phyloP scores from a whole-genome alignment of 2,113 vertebrate species.

The Aix galericulata region DNA sequence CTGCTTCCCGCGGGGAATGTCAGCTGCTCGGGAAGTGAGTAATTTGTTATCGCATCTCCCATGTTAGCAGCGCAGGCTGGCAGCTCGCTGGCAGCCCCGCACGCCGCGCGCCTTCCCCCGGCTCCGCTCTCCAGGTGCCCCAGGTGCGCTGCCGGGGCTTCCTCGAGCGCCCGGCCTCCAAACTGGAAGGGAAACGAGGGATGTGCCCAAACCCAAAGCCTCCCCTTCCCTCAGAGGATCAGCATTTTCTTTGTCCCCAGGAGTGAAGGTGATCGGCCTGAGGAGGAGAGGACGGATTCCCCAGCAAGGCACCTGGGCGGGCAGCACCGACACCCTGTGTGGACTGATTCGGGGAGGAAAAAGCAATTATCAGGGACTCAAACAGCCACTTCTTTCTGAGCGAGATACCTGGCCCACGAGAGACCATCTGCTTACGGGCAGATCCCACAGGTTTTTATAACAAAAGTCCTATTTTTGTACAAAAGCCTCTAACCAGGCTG shows the following conservation, averaged over 20 bases:
- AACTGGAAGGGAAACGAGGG: too few species aligned
- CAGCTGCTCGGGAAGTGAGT: background rate
- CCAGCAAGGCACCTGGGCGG: background rate
- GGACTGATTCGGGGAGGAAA: too few species aligned
- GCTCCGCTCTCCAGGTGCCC: background rate
- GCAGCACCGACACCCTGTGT: too few species aligned
- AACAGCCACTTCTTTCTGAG: background rate
- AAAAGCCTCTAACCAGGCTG: background rate
- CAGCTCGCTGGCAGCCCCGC: fast-evolving
- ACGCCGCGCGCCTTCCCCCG: background rate
- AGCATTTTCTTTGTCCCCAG: background rate
- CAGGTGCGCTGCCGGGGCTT: background rate
- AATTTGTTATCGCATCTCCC: background rate
- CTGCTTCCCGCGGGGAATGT: background rate
- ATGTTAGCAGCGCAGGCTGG: fast-evolving
- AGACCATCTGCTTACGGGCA: background rate
- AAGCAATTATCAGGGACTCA: too few species aligned
- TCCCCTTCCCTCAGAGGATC: too few species aligned
- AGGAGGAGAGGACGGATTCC: background rate
- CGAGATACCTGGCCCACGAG: background rate
- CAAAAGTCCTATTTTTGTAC: background rate
- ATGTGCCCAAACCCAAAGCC: background rate
- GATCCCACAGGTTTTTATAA: background rate
- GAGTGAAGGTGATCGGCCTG: background rate
- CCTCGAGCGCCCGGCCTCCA: background rate